phyloP scores from a whole-genome alignment of 1,140 invertebrate genomes.

The Sweltsa coloradensis region DNA sequence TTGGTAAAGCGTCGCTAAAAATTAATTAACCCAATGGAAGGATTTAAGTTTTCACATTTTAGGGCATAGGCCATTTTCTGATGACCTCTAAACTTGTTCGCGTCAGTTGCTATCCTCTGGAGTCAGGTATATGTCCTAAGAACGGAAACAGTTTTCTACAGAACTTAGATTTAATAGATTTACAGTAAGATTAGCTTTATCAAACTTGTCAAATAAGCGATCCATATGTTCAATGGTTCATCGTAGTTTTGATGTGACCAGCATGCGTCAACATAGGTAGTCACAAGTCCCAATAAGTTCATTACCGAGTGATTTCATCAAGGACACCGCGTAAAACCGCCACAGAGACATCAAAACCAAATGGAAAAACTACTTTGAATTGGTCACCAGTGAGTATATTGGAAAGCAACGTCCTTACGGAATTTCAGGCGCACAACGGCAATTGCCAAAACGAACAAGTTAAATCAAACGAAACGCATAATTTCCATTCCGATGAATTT shows the following conservation, averaged over 20 bases:
- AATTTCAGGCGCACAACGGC: constrained; percentile 19
- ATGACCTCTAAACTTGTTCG: constrained; percentile 15
- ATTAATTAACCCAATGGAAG: constrained; percentile 30
- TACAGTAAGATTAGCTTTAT: constrained; percentile 28
- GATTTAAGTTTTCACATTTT: constrained; percentile 24
- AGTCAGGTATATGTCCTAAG: no score
- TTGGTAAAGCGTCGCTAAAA: constrained; percentile 29
- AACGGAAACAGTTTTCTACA: constrained; percentile 17
- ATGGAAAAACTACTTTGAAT: background rate
- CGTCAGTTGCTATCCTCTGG: constrained; percentile 18
- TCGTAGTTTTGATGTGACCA: constrained; percentile 12
- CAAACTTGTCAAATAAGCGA: constrained; percentile 20
- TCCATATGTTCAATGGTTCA: constrained; percentile 14
- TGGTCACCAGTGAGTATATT: background rate
- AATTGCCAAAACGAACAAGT: constrained; percentile 31
- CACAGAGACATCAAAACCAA: background rate
- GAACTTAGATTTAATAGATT: constrained; percentile 26
- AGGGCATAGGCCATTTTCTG: constrained; percentile 20
- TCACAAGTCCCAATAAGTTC: background rate
- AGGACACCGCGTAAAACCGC: background rate
- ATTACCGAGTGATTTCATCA: background rate
- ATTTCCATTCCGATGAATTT: constrained; percentile 18
- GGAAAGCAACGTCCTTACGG: constrained; percentile 23
- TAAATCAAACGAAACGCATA: constrained; percentile 29
- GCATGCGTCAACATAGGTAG: constrained; percentile 14